Percentiles rank a stretch among this genome's conserved stretches.
Evolutionary conservation across 2,113 vertebrate species (phyloP).

Genomic region (Hydrolagus affinis): DNA sequence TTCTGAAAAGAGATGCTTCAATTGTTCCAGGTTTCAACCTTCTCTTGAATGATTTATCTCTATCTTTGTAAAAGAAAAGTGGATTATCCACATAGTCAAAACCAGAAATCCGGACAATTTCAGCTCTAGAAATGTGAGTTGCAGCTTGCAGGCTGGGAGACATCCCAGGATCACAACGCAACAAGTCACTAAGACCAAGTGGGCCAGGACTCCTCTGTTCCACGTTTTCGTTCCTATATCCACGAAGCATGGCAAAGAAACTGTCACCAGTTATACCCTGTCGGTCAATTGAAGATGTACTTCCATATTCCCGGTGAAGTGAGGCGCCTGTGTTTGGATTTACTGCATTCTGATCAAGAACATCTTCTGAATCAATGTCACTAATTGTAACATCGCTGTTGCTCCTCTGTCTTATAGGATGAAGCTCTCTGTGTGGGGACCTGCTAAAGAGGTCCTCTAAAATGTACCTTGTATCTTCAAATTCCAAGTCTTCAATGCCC

Average conservation of each 20-base stretch:
- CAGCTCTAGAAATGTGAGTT: constrained; percentile 80
- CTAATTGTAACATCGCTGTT: constrained; percentile 96
- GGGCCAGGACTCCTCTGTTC: constrained; percentile 69
- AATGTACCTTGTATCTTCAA: constrained; percentile 65
- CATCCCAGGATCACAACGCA: constrained; percentile 68
- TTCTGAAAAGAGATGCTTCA: constrained; percentile 82
- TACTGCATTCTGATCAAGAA: constrained; percentile 80
- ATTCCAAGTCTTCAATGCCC: constrained; percentile 60
- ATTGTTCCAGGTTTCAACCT: constrained; percentile 76
- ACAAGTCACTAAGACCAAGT: constrained; percentile 71
- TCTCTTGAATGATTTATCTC: constrained; percentile 78
- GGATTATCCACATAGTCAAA: constrained; percentile 77
- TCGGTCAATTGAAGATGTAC: constrained; percentile 90
- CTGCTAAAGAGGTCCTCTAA: constrained; percentile 73
- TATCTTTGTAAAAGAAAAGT: constrained; percentile 68
- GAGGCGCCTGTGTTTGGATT: constrained; percentile 92
- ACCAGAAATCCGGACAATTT: constrained; percentile 79
- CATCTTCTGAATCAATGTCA: constrained; percentile 85
- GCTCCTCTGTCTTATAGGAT: constrained; percentile 88
- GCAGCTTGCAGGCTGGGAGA: constrained; percentile 88
- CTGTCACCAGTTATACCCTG: constrained; percentile 80
- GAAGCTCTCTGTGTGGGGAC: constrained; percentile 75
- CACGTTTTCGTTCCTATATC: constrained; percentile 69
- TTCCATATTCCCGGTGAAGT: constrained; percentile 87
- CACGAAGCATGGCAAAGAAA: constrained; percentile 81